Conservation (phyloP, 2,797 vertebrate species). For the Gallirallus australis region DNA sequence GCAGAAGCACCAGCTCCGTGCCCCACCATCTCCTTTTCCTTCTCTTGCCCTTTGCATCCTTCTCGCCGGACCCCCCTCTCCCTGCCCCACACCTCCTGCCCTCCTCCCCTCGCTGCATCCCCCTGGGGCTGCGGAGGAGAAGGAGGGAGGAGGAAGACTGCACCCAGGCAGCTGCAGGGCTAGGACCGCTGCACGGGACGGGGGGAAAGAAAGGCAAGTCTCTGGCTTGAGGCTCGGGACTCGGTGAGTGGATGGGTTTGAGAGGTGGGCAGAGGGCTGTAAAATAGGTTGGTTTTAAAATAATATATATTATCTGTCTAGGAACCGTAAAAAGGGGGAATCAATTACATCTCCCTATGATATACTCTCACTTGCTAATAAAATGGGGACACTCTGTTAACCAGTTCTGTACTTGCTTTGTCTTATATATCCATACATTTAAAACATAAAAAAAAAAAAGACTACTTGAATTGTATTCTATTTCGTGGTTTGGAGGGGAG, state of each 20-base stretch:
- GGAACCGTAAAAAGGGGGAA: slow-evolving; percentile 59
- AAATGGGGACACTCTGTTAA: slow-evolving; percentile 75
- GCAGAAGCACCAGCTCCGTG: not conserved
- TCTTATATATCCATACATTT: slow-evolving; percentile 77
- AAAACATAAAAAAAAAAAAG: slow-evolving; percentile 75
- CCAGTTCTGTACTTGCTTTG: slow-evolving; percentile 76
- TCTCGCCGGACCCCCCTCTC: not conserved
- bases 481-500: slow-evolving; percentile 86
- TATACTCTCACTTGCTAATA: slow-evolving; percentile 74
- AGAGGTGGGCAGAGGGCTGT: slow-evolving; percentile 58
- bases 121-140: not conserved
- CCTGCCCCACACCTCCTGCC: accelerated
- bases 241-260: slow-evolving; percentile 10
- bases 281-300: slow-evolving; percentile 70
- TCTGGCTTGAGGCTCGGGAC: not conserved
- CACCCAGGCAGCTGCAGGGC: not conserved
- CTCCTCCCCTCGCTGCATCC: not conserved
- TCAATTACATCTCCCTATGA: slow-evolving; percentile 64
- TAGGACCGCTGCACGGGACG: not conserved
- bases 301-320: slow-evolving; percentile 71
- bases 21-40: slow-evolving; percentile 35
- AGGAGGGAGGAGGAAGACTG: not conserved
- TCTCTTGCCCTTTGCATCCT: slow-evolving; percentile 20
- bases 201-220: not conserved
- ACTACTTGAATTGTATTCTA: slow-evolving; percentile 96